Evolutionary conservation across 2,113 vertebrate species (phyloP).

Genomic region (Clupea harengus): DNA sequence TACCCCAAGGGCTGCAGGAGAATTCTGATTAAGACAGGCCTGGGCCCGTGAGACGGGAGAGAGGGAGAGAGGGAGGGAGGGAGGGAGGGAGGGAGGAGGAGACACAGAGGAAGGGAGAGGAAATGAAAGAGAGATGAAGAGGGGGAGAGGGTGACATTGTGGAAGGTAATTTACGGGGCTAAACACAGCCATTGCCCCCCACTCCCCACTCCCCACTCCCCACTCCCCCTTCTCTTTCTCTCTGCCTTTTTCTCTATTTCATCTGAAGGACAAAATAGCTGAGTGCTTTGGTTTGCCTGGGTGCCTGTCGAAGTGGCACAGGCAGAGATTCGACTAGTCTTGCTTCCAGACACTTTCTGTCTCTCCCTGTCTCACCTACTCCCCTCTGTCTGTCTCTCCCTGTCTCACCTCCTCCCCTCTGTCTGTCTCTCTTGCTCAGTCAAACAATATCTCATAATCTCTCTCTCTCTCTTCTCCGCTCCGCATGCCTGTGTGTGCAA

Average conservation of each 20-base stretch:
- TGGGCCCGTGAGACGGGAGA: not conserved
- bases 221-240: constrained; percentile 27
- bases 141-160: constrained; percentile 61
- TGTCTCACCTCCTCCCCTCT: not conserved
- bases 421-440: constrained; percentile 2
- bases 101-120: constrained; percentile 7
- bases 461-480: not conserved
- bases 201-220: not conserved
- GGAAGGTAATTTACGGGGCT: constrained; percentile 56
- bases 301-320: not conserved
- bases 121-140: too few relatives aligned
- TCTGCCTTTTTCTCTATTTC: constrained; percentile 33
- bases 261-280: constrained; percentile 48
- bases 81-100: constrained; percentile 12
- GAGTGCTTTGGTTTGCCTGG: constrained; percentile 24
- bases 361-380: constrained; percentile 1
- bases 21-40: constrained; percentile 58
- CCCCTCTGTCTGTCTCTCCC: not conserved
- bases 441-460: not conserved
- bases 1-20: constrained; percentile 52
- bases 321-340: not conserved
- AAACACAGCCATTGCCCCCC: not conserved
- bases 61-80: not conserved
- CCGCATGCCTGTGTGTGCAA: not conserved
- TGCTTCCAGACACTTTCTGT: not conserved